Evolutionary conservation across 2,888 invertebrate genomes (phyloP).

Genomic region (Andrena fulva): DNA sequence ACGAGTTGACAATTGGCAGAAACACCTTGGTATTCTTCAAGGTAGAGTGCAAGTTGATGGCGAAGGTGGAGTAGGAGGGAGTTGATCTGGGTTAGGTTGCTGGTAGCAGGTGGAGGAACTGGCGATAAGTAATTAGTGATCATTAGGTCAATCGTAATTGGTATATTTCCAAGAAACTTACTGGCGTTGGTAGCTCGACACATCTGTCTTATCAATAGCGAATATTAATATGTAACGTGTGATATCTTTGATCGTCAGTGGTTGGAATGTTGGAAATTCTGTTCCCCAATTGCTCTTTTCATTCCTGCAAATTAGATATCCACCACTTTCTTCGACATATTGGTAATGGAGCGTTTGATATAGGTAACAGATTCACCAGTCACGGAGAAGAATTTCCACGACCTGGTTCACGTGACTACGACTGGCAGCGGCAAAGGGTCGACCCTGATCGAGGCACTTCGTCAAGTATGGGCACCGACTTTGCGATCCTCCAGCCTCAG

Average conservation of each 20-base stretch:
- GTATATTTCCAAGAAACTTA: too few relatives aligned
- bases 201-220: too few relatives aligned
- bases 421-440: conserved; percentile 77
- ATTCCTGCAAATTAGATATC: too few relatives aligned
- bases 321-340: not conserved
- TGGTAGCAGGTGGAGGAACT: not conserved
- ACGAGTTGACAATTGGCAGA: conserved; percentile 72
- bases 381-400: conserved; percentile 81
- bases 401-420: conserved; percentile 80
- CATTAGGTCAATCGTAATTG: too few relatives aligned
- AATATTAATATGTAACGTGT: too few relatives aligned
- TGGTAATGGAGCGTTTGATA: not conserved
- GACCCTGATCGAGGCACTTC: conserved; percentile 78
- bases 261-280: too few relatives aligned
- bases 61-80: not conserved
- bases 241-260: too few relatives aligned
- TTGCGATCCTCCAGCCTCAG: conserved; percentile 77
- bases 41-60: conserved; percentile 65
- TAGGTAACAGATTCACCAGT: conserved; percentile 74
- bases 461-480: conserved; percentile 82
- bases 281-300: too few relatives aligned
- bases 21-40: conserved; percentile 82
- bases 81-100: not conserved
- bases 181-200: too few relatives aligned
- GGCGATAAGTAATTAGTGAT: not conserved